Conservation (phyloP, 2,888 invertebrate genomes). For the Argyresthia goedartella region DNA sequence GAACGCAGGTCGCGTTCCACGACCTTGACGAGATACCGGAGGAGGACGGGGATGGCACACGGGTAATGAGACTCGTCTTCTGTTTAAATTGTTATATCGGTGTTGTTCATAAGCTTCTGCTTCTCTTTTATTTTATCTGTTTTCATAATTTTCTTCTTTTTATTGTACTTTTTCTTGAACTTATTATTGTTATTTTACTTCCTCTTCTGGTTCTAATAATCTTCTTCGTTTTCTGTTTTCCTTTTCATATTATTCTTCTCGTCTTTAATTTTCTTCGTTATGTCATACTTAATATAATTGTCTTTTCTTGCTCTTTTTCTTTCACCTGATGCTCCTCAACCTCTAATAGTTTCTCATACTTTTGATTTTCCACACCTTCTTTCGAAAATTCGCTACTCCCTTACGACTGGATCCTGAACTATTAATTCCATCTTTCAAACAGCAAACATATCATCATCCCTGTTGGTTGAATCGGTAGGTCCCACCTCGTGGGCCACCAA, state of each 20-base stretch:
- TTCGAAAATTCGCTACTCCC: no score
- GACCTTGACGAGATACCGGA: slow-evolving; percentile 84
- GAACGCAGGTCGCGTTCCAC: slow-evolving; percentile 73
- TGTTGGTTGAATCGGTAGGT: no score
- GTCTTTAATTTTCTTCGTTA: background rate
- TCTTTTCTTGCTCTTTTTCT: no score
- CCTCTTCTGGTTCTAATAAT: background rate
- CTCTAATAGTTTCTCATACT: no score
- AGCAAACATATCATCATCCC: no score
- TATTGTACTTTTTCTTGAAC: no score
- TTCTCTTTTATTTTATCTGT: background rate
- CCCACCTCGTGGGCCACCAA: no score
- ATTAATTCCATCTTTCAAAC: no score
- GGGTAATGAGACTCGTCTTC: slow-evolving; percentile 21
- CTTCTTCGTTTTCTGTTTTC: background rate
- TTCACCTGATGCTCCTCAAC: no score
- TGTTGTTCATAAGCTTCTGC: background rate
- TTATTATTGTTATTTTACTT: background rate
- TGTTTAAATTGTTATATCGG: background rate
- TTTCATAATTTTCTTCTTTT: background rate
- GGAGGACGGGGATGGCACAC: slow-evolving; percentile 66
- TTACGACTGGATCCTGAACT: no score
- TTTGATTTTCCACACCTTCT: no score
- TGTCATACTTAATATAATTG: background rate
- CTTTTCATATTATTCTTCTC: background rate